Evolutionary conservation across 2,113 vertebrate genomes (phyloP).

Genomic region (Willisornis vidua): DNA sequence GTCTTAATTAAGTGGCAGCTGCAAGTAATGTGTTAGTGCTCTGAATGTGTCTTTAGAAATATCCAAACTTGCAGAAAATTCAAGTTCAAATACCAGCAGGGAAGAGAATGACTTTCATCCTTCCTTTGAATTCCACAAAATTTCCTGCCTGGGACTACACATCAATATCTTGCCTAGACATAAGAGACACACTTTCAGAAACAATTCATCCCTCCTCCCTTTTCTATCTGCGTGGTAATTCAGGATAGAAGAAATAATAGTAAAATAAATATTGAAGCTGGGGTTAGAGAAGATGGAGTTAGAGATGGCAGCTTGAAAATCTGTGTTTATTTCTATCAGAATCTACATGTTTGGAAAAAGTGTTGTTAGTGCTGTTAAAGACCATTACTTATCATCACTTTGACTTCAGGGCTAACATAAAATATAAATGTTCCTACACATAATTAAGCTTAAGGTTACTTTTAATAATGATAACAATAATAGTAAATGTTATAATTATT

Average conservation of each 20-base stretch:
- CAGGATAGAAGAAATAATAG: conserved; percentile 2
- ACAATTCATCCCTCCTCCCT: not conserved
- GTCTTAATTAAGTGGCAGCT: conserved; percentile 49
- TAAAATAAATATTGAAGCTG: not conserved
- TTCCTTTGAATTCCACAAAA: conserved; percentile 43
- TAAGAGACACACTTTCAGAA: conserved; percentile 19
- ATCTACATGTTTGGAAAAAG: not conserved
- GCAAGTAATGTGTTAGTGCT: conserved; percentile 9
- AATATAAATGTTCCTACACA: not conserved
- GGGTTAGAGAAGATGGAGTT: not conserved
- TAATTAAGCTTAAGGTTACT: not conserved
- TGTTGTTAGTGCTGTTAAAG: not conserved
- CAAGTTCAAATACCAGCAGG: conserved; percentile 57
- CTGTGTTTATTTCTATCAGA: not conserved
- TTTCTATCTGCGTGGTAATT: not conserved
- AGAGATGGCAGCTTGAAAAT: not conserved
- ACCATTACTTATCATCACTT: not conserved
- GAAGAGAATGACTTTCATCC: conserved; percentile 29
- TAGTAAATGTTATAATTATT: not conserved
- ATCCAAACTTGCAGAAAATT: conserved; percentile 16
- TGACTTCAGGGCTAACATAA: not conserved
- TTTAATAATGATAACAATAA: not conserved
- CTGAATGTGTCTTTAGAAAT: conserved; percentile 19
- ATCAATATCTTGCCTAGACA: conserved; percentile 23
- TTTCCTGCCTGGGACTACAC: conserved; percentile 20